phyloP scores from a whole-genome alignment of 2,797 vertebrate species.

The Malacoctenus gilli region DNA sequence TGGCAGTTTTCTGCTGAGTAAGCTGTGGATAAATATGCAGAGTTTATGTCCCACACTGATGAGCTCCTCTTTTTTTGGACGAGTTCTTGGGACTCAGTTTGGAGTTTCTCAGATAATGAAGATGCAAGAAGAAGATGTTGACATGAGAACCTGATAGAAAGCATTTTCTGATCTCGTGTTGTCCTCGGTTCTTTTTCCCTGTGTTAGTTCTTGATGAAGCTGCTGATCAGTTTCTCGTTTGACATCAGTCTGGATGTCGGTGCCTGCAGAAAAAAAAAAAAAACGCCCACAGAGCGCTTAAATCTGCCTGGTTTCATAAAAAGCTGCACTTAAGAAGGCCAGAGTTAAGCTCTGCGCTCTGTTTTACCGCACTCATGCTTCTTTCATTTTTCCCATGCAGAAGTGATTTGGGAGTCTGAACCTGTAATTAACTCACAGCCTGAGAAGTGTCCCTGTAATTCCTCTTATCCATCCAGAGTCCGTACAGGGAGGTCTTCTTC shows the following conservation, averaged over 20 bases:
- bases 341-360: conserved; percentile 56
- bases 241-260: conserved; percentile 18
- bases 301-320: conserved; percentile 43
- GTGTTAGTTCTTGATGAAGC: not conserved
- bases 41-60: conserved; percentile 33
- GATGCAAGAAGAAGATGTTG: not conserved
- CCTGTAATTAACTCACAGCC: conserved; percentile 69
- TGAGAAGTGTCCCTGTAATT: conserved; percentile 66
- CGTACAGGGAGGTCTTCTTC: conserved; percentile 66
- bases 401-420: conserved; percentile 64
- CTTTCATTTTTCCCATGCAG: conserved; percentile 53
- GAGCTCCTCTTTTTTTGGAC: conserved; percentile 44
- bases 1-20: conserved; percentile 49
- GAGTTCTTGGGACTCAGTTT: conserved; percentile 22
- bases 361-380: conserved; percentile 55
- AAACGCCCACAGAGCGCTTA: conserved; percentile 40
- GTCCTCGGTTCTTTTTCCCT: no score
- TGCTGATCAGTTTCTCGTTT: conserved; percentile 3
- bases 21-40: conserved; percentile 43
- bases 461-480: conserved; percentile 47
- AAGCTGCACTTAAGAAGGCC: conserved; percentile 50
- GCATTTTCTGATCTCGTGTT: no score
- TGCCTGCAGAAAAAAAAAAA: no score
- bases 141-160: no score
- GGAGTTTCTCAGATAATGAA: not conserved